Evolutionary conservation across 1,140 invertebrate species (phyloP), one percentile per base, ranked within the genome.

Genomic region (Aphelinus atriplicis): DNA sequence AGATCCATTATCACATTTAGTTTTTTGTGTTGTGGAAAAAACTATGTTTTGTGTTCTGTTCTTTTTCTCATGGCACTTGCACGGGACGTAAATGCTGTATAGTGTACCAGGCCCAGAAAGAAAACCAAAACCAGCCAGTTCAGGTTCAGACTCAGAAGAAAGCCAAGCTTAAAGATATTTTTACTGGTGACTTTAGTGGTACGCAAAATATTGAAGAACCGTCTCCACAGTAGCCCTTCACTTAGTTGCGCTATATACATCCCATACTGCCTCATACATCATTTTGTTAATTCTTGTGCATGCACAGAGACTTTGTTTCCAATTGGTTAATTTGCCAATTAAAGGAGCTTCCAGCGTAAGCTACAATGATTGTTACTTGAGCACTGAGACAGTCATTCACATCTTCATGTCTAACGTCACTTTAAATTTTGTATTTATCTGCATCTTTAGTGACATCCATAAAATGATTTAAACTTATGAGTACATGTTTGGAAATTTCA

Each of bases 141-240:
- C 68, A 71, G 63, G 50, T 71, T 87, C 90, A 91, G 89, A 91
- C 91, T 90, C 92, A 92, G 90, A 90, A 91, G 90, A 92, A 92
- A 90, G 91, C 91, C 84, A 92, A 92, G 90, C 90, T 93, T 88
- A 92, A 92, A 92, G 91, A 92, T 90, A 91, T 92, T 89, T 92
- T 92, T 90, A 90, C 91, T 83, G 91, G 91, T 86, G 91, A 92
- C 89, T 91, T 91, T 90, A 91, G 91, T 88, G 89, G 90, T 91
- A 89, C 84, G 88, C 85, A 88, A 75, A 78, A 51, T 64, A 51
- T 76, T 61, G 57, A 78, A 58, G 60, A 77, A 79, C 61, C 57
- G 67, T 74, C 77, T 76, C 58, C 73, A 79, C 77, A 46, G 78
- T 80, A 83, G 77, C 73, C 79, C 76, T 76, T 78, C 80, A 60